Evolutionary conservation across 1,140 invertebrate species (phyloP).

Genomic region (Chlorops oryzae): DNA sequence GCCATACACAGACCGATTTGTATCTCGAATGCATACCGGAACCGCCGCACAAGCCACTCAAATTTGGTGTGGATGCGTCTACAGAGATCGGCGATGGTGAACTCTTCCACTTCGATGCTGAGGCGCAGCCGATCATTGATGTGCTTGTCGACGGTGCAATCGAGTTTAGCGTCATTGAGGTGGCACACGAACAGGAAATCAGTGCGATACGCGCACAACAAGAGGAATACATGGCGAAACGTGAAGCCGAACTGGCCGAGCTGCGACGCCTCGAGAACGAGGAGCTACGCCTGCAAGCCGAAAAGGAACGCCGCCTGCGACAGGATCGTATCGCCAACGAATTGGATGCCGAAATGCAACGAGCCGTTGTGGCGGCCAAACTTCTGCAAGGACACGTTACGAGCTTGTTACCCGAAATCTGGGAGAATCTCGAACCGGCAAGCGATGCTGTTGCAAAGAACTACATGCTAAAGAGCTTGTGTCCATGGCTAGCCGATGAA

Average conservation of each 20-base stretch:
- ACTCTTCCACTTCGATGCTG: slow-evolving; percentile 84
- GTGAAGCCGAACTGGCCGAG: slow-evolving; percentile 73
- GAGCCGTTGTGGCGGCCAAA: slow-evolving; percentile 72
- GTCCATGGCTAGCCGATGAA: slow-evolving; percentile 82
- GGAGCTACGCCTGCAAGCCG: slow-evolving; percentile 59
- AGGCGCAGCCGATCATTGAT: slow-evolving; percentile 82
- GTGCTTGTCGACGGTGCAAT: slow-evolving; percentile 80
- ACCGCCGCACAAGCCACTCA: slow-evolving; percentile 68
- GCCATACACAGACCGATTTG: slow-evolving; percentile 78
- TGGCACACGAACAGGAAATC: slow-evolving; percentile 71
- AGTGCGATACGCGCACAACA: slow-evolving; percentile 68
- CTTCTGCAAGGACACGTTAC: slow-evolving; percentile 78
- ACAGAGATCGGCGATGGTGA: slow-evolving; percentile 86
- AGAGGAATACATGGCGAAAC: slow-evolving; percentile 62
- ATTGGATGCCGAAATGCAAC: slow-evolving; percentile 50
- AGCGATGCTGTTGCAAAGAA: slow-evolving; percentile 39
- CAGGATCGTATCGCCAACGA: slow-evolving; percentile 42
- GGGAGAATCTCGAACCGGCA: slow-evolving; percentile 60
- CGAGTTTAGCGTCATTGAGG: slow-evolving; percentile 79
- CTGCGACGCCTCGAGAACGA: slow-evolving; percentile 66
- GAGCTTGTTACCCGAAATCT: slow-evolving; percentile 74
- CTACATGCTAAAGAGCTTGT: slow-evolving; percentile 72
- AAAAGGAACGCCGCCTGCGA: slow-evolving; percentile 50
- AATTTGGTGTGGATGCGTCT: slow-evolving; percentile 67
- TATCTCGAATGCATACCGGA: slow-evolving; percentile 71